phyloP scores from a whole-genome alignment of 2,888 invertebrate species.

The Chloromyia formosa region DNA sequence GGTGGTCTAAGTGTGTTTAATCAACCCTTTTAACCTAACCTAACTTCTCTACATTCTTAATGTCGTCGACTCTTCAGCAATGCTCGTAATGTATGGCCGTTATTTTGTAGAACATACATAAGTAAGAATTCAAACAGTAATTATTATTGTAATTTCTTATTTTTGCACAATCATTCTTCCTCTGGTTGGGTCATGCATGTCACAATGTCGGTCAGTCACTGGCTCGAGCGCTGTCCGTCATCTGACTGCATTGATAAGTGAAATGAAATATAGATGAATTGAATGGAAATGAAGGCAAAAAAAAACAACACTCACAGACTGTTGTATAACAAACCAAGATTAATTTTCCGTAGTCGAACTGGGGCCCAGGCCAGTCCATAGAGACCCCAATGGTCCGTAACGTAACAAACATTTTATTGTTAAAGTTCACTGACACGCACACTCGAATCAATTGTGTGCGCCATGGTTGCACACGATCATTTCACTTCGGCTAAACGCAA shows the following conservation, averaged over 20 bases:
- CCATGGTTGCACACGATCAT: too few species aligned
- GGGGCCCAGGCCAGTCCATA: neutral
- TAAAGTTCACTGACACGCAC: constrained; percentile 1
- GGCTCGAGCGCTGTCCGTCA: too few species aligned
- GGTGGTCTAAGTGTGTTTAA: too few species aligned
- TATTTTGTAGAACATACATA: neutral
- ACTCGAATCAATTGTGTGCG: too few species aligned
- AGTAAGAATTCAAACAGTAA: neutral
- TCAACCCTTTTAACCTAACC: too few species aligned
- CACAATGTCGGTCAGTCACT: neutral
- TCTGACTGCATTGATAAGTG: constrained; percentile 22
- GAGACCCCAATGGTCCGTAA: neutral
- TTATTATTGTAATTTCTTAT: neutral
- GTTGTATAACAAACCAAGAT: constrained; percentile 31
- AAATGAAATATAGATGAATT: constrained; percentile 6
- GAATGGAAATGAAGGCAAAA: neutral
- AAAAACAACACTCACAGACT: neutral
- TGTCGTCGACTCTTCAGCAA: too few species aligned
- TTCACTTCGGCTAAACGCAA: too few species aligned
- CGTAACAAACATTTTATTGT: neutral
- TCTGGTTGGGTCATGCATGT: neutral
- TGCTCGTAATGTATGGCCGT: neutral
- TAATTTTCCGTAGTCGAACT: constrained; percentile 20
- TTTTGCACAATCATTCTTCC: constrained; percentile 26
- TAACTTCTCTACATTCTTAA: too few species aligned